These are phyloP conservation scores for Cinclus cinclus DNA, from an alignment of 2,113 vertebrate genomes.

Conservation along the genomic window DNA sequence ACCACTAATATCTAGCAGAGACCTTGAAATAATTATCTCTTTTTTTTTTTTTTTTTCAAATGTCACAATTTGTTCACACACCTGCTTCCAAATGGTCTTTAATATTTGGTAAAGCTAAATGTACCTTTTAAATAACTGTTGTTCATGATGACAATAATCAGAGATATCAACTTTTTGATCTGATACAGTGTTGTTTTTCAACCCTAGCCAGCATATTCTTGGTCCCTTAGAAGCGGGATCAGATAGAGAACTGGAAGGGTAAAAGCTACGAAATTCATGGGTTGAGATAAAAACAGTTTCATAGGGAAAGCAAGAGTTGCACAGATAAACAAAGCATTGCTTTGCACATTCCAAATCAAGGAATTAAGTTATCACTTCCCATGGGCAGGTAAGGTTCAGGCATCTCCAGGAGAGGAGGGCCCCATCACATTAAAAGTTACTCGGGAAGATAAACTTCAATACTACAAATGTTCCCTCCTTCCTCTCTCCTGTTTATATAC, in stretches of 20 bases:
- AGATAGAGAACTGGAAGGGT: not conserved
- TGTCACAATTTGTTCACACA: not conserved
- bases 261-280: not conserved
- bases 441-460: not conserved
- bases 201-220: accelerated
- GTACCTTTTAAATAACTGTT: not conserved
- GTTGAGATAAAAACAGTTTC: not conserved
- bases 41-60: not conserved
- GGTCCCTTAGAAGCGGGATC: not conserved
- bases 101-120: not conserved
- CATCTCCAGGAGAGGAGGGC: too few relatives aligned
- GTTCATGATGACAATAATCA: not conserved
- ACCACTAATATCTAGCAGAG: not conserved
- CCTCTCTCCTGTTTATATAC: accelerated
- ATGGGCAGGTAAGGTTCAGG: not conserved
- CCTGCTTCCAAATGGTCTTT: not conserved
- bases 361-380: not conserved
- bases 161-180: not conserved
- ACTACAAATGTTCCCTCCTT: not conserved
- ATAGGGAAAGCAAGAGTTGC: not conserved
- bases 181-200: not conserved
- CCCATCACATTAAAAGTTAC: too few relatives aligned
- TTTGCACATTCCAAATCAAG: not conserved
- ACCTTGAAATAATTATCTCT: not conserved
- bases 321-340: not conserved